Conservation (phyloP, 2,113 vertebrate genomes). For the Setophaga kirtlandii region DNA sequence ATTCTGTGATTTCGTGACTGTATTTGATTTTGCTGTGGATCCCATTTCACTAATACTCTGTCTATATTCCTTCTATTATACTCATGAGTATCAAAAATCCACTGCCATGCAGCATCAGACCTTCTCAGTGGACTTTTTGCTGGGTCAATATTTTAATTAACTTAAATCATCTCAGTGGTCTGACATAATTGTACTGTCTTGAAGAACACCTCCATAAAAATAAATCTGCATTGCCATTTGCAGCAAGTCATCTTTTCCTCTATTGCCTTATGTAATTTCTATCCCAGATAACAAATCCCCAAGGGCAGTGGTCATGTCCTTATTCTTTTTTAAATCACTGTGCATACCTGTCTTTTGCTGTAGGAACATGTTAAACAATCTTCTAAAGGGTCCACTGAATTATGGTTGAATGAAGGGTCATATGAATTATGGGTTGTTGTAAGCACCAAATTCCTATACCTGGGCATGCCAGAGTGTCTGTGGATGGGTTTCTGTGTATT, state of each 20-base stretch:
- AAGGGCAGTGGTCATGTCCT: neutral
- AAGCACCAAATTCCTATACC: neutral
- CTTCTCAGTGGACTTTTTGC: neutral
- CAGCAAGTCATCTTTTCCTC: neutral
- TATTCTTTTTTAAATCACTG: neutral
- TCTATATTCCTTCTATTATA: neutral
- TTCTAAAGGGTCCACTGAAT: neutral
- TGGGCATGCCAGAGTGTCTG: neutral
- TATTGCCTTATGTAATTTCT: neutral
- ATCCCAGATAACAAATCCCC: neutral
- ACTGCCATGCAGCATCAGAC: neutral
- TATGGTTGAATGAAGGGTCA: neutral
- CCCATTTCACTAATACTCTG: neutral
- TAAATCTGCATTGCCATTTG: neutral
- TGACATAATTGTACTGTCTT: neutral
- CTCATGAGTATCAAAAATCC: neutral
- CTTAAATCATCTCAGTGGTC: neutral
- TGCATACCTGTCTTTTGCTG: neutral
- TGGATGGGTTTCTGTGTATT: neutral
- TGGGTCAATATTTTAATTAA: neutral
- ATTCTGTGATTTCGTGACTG: neutral
- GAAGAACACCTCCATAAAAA: neutral
- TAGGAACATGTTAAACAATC: neutral
- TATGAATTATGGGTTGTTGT: neutral
- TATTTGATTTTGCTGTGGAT: neutral